Percentiles rank a stretch among this genome's conserved stretches.
Evolutionary conservation across 2,888 invertebrate species (phyloP).

Genomic region (Spodoptera exigua): DNA sequence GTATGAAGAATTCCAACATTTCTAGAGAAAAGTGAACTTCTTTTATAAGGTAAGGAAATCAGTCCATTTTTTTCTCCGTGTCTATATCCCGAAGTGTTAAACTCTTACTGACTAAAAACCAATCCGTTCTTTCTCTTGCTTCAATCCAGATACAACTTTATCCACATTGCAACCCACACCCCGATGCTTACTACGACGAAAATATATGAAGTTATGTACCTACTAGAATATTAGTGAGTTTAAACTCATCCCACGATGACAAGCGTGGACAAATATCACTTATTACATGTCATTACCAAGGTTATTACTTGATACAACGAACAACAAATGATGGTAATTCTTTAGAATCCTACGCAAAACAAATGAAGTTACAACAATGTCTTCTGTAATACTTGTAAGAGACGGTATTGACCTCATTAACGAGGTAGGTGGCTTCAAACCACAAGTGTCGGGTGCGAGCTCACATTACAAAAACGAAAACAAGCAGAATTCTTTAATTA

Average conservation of each 20-base stretch:
- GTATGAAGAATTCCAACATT: too few relatives aligned
- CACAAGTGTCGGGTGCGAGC: slow-evolving; percentile 67
- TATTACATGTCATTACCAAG: slow-evolving; percentile 4
- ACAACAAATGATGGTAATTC: slow-evolving; percentile 22
- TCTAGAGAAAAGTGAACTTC: too few relatives aligned
- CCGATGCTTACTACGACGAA: too few relatives aligned
- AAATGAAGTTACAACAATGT: slow-evolving; percentile 13
- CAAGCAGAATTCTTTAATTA: slow-evolving; percentile 76
- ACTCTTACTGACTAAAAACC: too few relatives aligned
- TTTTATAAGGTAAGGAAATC: too few relatives aligned
- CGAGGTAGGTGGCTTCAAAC: slow-evolving; percentile 64
- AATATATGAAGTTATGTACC: too few relatives aligned
- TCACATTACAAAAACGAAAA: slow-evolving; percentile 78
- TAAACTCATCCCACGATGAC: not conserved
- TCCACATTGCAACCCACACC: too few relatives aligned
- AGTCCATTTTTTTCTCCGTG: too few relatives aligned
- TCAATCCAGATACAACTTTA: too few relatives aligned
- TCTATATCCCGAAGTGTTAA: too few relatives aligned
- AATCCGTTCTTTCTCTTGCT: too few relatives aligned
- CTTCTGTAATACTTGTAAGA: slow-evolving; percentile 44
- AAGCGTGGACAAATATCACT: slow-evolving; percentile 7
- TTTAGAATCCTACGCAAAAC: slow-evolving; percentile 29
- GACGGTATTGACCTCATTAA: slow-evolving; percentile 60
- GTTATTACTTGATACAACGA: slow-evolving; percentile 6
- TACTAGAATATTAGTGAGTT: too few relatives aligned